Evolutionary conservation across 2,797 vertebrate species (phyloP), one percentile per base, ranked within the genome.

Genomic region (Ibycter americanus): DNA sequence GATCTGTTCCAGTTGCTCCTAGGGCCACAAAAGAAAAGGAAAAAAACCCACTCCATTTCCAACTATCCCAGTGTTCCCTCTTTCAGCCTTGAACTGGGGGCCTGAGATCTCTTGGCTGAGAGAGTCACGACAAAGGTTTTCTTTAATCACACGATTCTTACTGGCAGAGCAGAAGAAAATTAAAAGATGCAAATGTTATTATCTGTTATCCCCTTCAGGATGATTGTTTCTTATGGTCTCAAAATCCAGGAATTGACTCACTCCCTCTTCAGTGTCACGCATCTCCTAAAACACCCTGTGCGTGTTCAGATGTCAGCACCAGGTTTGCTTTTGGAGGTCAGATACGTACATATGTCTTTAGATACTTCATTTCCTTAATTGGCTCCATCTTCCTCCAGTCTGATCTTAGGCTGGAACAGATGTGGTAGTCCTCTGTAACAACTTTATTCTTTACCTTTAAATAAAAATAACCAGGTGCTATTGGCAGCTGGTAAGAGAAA

Each of bases 381-480:
- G 70, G 58, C 49, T 8, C 6, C 15, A 6, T 93, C 85, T 86
- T 90, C 54, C 46, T 81, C 8, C 65, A 38, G 23, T 54, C 34
- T 90, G 70, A 84, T 92, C 54, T 76, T 82, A 58, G 42, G 18
- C 84, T 89, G 78, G 29, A 89, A 80, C 83, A 93, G 67, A 90
- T 91, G 55, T 5, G 8, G 38, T 91, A 73, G 38, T 72, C 34
- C 15, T 79, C 38, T 92, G 16, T 68, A 94, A 52, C 29, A 88
- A 54, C 67, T 85, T 87, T 31, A 51, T 91, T 87, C 46, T 94
- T 86, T 65, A 63, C 40, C 54, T 91, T 91, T 61, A 79, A 59
- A 71, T 63, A 49, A 89, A 84, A 96, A 58, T 65, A 94, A 83
- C 73, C 92, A 94, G 77, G 62, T 94, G 77, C 34, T 90, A 22